phyloP scores from a whole-genome alignment of 2,797 vertebrate species.

The Oophaga sylvatica region DNA sequence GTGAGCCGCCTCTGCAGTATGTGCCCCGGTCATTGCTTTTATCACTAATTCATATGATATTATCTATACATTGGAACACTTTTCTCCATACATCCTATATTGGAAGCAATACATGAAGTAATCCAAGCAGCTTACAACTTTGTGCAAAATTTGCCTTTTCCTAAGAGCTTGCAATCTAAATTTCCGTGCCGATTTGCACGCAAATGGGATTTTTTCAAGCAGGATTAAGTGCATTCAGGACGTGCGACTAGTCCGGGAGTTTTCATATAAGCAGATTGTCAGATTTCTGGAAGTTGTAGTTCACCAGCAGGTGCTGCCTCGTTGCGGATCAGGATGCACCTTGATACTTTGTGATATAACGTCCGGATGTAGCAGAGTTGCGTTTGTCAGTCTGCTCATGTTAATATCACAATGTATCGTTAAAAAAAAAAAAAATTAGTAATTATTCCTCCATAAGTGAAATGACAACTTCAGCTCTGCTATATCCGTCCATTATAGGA shows the following conservation, averaged over 20 bases:
- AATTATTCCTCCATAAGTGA: background rate
- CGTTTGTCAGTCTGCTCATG: background rate
- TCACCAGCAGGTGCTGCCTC: background rate
- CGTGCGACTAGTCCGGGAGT: too few relatives aligned
- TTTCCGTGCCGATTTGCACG: too few relatives aligned
- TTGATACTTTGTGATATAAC: background rate
- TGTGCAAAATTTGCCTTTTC: background rate
- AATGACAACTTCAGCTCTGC: background rate
- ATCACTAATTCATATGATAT: too few relatives aligned
- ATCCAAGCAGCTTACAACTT: background rate
- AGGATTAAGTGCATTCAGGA: too few relatives aligned
- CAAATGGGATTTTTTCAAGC: too few relatives aligned
- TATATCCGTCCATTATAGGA: background rate
- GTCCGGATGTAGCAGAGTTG: background rate
- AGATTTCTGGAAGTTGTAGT: conserved; percentile 1
- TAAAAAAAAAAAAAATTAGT: background rate
- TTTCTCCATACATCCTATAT: too few relatives aligned
- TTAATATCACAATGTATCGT: background rate
- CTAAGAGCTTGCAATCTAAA: background rate
- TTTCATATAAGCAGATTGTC: background rate
- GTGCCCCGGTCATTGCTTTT: background rate
- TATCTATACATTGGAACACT: too few relatives aligned
- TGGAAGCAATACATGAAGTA: too few relatives aligned
- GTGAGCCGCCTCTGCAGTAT: conserved; percentile 22
- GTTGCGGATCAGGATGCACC: background rate